Evolutionary conservation across 2,797 vertebrate genomes (phyloP).

Genomic region (Amazona finschi): DNA sequence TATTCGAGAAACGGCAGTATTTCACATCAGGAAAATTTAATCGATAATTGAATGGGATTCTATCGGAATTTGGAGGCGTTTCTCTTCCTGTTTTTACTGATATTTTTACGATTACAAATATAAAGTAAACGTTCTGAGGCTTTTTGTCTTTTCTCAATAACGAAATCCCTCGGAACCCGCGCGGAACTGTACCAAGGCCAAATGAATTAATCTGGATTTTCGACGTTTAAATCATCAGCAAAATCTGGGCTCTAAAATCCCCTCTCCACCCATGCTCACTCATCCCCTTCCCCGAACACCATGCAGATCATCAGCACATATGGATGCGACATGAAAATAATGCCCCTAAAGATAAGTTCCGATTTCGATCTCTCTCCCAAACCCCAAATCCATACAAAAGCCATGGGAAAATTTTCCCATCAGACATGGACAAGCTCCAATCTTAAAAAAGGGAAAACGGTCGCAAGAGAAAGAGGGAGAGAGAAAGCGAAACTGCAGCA

Average conservation of each 20-base stretch:
- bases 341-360: background rate
- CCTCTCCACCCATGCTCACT: background rate
- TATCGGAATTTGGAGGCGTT: rapidly evolving
- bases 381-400: background rate
- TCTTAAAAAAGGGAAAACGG: background rate
- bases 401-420: background rate
- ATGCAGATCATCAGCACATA: background rate
- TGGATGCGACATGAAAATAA: background rate
- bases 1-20: background rate
- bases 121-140: background rate
- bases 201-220: background rate
- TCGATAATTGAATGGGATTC: background rate
- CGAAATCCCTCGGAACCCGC: background rate
- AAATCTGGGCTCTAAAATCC: background rate
- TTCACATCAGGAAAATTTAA: background rate
- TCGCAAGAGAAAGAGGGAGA: background rate
- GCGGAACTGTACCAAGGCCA: background rate
- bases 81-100: background rate
- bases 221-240: background rate
- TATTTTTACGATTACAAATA: background rate
- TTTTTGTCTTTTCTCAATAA: background rate
- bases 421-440: background rate
- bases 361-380: background rate
- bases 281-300: background rate
- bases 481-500: background rate